Evolutionary conservation across 2,797 vertebrate genomes (phyloP), one percentile per base, ranked within the genome.

Genomic region (Pipistrellus kuhlii): DNA sequence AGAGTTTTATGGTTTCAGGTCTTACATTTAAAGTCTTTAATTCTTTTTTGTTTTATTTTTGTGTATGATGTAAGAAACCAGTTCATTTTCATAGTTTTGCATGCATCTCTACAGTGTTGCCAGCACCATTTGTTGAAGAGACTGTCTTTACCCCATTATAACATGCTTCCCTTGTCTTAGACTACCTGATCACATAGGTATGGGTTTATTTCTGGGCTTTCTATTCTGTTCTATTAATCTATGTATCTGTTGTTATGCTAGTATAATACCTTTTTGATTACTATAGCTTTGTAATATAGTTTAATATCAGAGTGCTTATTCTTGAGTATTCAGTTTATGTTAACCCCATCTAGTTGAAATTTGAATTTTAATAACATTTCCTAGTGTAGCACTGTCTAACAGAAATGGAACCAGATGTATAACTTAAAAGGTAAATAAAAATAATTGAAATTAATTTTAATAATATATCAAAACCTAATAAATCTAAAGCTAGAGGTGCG

Each of bases 301-400:
- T 78, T 57, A 23, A 57, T 27, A 27, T 78, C 32, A 78, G 21
- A 35, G 51, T 35, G 4, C n/a, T 85, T 71, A 76, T 64, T 90
- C 66, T 84, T 92, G 13, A 35, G 20, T 73, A 86, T 83, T 89
- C 44, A 59, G 18, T 30, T 95, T 73, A 80, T 20, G 11, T 76
- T 88, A 91, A 68, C 8, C 20, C 7, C 68, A n/a, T 71, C 10
- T 94, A 76, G 86, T 15, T 86, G 21, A 44, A 87, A 93, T 86
- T 64, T 76, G 38, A 90, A 30, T 93, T 87, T 91, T 62, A 95
- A 48, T 69, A 83, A 57, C 23, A 77, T 59, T 53, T 55, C 38
- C n/a, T 75, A 41, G n/a, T 62, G 2, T 10, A 78, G 44, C 17
- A 27, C 3, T 72, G 7, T 81, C 35, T 18, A 84, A 21, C n/a